Conservation (phyloP, 2,113 vertebrate genomes). For the Psephotus haematonotus region DNA sequence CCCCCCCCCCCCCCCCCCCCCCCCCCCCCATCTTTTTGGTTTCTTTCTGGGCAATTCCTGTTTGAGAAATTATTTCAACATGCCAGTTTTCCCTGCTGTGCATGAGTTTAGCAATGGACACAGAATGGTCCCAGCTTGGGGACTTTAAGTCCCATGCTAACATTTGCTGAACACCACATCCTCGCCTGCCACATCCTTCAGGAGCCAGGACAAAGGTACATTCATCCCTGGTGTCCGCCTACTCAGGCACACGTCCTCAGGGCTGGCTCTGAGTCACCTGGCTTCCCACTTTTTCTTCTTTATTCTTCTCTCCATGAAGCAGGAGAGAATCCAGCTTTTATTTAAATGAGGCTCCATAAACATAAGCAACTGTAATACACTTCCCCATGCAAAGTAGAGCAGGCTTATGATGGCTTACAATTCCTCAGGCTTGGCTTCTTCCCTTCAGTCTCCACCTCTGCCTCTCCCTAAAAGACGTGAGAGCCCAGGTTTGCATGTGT, state of each 20-base stretch:
- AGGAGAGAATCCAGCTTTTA: not conserved
- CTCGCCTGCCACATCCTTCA: not conserved
- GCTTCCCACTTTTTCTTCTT: not conserved
- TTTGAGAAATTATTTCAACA: not conserved
- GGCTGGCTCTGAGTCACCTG: conserved; percentile 11
- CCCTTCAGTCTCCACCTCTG: not conserved
- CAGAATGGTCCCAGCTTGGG: not conserved
- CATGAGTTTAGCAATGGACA: not conserved
- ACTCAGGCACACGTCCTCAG: not conserved
- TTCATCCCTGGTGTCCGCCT: not conserved
- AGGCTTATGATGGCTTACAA: not conserved
- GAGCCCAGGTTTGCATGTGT: not conserved
- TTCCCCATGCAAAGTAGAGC: not conserved
- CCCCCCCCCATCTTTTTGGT: not conserved
- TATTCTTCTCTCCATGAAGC: conserved; percentile 4
- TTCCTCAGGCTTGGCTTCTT: not conserved
- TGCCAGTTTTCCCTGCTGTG: not conserved
- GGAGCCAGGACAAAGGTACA: not conserved
- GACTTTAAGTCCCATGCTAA: not conserved
- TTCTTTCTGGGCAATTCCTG: not conserved
- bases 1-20: too few relatives aligned
- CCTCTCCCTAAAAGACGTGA: not conserved
- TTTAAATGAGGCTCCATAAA: not conserved
- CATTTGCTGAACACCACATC: not conserved
- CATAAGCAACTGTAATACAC: not conserved